Percentiles rank a stretch among this genome's conserved stretches.
These are phyloP conservation scores for Sympetrum striolatum DNA, from an alignment of 2,888 invertebrate species.

Conservation along the genomic window DNA sequence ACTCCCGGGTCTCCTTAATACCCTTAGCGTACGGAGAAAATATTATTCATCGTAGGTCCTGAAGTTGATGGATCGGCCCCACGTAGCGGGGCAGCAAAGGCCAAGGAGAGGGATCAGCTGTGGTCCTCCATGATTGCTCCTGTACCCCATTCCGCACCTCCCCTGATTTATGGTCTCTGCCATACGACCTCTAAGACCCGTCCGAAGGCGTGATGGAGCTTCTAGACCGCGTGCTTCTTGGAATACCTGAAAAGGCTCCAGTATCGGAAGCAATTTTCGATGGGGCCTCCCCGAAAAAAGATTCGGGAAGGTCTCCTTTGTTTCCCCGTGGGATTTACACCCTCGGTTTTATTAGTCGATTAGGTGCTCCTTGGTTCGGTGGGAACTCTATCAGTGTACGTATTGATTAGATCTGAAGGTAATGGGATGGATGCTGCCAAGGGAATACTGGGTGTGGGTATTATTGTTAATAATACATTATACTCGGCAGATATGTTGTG, in stretches of 20 bases:
- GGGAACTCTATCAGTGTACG: too few species aligned
- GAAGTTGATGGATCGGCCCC: slow-evolving; percentile 39
- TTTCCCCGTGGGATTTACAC: too few species aligned
- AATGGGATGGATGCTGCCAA: neutral
- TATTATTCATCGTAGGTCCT: slow-evolving; percentile 27
- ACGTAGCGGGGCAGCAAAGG: slow-evolving; percentile 13
- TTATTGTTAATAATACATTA: too few species aligned
- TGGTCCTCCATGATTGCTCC: neutral
- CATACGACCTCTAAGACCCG: neutral
- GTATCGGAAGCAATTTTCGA: slow-evolving; percentile 33
- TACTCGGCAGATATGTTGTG: too few species aligned
- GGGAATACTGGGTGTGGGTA: too few species aligned
- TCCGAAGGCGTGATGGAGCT: slow-evolving; percentile 34
- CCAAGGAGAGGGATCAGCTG: slow-evolving; percentile 30
- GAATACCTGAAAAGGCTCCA: slow-evolving; percentile 26
- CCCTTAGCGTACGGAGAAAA: slow-evolving; percentile 1
- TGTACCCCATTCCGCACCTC: neutral
- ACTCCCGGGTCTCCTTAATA: neutral
- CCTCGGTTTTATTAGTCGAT: too few species aligned
- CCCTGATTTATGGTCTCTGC: slow-evolving; percentile 1
- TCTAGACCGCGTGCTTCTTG: slow-evolving; percentile 3
- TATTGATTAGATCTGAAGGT: neutral
- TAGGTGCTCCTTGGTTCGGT: too few species aligned
- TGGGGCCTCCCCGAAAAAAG: neutral
- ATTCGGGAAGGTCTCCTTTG: neutral